Conservation (phyloP, 2,797 vertebrate species). For the Gobionotothen gibberifrons region DNA sequence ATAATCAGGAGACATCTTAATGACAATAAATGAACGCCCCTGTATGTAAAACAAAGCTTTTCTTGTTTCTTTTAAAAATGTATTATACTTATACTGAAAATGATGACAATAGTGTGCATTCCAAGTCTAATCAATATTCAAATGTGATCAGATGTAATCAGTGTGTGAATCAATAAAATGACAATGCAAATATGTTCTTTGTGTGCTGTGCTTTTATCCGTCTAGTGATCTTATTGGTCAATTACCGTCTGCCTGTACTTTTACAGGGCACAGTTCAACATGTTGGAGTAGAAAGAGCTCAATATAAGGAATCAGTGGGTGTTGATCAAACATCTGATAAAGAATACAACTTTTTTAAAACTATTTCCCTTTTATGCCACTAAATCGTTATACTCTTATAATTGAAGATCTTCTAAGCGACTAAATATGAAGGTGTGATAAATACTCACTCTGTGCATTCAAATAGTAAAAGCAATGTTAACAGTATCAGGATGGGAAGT, state of each 20-base stretch:
- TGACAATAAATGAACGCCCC: not conserved
- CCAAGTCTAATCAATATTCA: conserved; percentile 68
- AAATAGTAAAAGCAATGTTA: not conserved
- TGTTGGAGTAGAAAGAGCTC: no score
- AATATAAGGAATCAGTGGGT: no score
- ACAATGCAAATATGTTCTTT: conserved; percentile 36
- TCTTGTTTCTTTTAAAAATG: conserved; percentile 29
- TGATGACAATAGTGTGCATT: conserved; percentile 62
- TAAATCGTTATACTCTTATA: no score
- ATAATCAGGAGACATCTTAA: not conserved
- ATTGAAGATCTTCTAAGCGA: no score
- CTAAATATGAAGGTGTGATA: no score
- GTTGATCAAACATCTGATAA: no score
- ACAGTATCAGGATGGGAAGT: not conserved
- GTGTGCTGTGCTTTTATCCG: not conserved
- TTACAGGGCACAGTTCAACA: conserved; percentile 4
- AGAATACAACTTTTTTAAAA: no score
- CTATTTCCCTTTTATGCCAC: no score
- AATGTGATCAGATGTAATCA: conserved; percentile 81
- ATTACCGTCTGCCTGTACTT: not conserved
- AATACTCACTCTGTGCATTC: no score
- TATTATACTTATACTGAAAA: conserved; percentile 55
- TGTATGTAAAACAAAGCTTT: conserved; percentile 35
- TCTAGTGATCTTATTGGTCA: not conserved
- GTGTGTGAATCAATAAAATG: conserved; percentile 82